These are phyloP conservation scores for Anthrax anthrax DNA, from an alignment of 2,888 invertebrate species.

Conservation along the genomic window DNA sequence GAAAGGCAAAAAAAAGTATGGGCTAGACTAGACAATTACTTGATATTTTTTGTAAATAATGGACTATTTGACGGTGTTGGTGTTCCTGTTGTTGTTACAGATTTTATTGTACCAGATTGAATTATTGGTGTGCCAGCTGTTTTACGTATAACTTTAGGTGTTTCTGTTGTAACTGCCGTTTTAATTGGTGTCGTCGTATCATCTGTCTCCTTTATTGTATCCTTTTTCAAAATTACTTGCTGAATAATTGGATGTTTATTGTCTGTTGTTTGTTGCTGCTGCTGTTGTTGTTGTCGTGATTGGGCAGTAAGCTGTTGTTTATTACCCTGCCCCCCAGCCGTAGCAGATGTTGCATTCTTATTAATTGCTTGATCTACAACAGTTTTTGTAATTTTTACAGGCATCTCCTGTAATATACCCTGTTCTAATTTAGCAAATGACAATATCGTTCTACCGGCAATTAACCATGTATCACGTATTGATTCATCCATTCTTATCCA, in stretches of 20 bases:
- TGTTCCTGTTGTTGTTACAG: background rate
- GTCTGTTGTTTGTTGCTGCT: no score
- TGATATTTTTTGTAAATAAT: conserved; percentile 1
- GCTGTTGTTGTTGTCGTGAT: background rate
- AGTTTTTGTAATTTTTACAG: conserved; percentile 35
- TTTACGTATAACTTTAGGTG: conserved; percentile 3
- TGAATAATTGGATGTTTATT: background rate
- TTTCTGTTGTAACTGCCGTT: conserved; percentile 2
- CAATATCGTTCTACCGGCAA: conserved; percentile 63
- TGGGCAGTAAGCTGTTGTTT: background rate
- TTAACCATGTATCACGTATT: conserved; percentile 62
- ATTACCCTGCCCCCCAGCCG: no score
- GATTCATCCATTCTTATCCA: conserved; percentile 69
- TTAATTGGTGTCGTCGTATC: background rate
- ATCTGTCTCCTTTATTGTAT: background rate
- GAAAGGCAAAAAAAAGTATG: no score
- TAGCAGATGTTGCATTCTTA: background rate
- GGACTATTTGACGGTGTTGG: background rate
- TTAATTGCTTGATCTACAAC: conserved; percentile 25
- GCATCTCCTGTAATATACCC: conserved; percentile 33
- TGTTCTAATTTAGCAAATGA: conserved; percentile 48
- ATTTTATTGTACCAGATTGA: conserved; percentile 5
- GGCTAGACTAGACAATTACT: conserved; percentile 1
- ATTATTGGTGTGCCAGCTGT: conserved; percentile 5
- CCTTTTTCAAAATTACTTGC: background rate